A percentile compares a stretch with the other conserved stretches of the same genome.
phyloP scores from a whole-genome alignment of 2,797 vertebrate species.

The Syndactyla subalaris region DNA sequence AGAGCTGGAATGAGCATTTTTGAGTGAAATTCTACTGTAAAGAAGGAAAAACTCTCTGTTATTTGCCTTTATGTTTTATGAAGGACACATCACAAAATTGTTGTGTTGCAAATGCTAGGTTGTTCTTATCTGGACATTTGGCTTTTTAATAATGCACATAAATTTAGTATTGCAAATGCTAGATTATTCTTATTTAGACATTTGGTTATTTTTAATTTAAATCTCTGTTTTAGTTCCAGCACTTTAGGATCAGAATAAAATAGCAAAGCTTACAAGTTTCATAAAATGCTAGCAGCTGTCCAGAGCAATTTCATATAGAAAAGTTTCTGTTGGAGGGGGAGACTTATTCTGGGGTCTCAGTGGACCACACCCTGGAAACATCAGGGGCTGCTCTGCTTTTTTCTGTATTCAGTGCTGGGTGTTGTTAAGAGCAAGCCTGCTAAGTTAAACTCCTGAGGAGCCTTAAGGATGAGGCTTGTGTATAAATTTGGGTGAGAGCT shows the following conservation, averaged over 20 bases:
- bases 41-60: neutral
- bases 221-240: neutral
- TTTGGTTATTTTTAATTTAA: neutral
- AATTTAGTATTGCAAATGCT: neutral
- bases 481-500: neutral
- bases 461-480: neutral
- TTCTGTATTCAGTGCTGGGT: neutral
- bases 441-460: neutral
- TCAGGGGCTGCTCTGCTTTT: neutral
- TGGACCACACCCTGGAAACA: neutral
- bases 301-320: neutral
- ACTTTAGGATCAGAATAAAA: neutral
- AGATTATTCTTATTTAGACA: neutral
- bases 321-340: neutral
- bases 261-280: neutral
- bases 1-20: neutral
- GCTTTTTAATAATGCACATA: neutral
- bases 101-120: neutral
- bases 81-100: neutral
- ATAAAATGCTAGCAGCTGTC: neutral
- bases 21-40: neutral
- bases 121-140: neutral
- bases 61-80: neutral
- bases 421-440: neutral
- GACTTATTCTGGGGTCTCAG: neutral